Percentiles rank a stretch among this genome's conserved stretches.
phyloP scores from a whole-genome alignment of 2,113 vertebrate species.

The Mirza zaza region DNA sequence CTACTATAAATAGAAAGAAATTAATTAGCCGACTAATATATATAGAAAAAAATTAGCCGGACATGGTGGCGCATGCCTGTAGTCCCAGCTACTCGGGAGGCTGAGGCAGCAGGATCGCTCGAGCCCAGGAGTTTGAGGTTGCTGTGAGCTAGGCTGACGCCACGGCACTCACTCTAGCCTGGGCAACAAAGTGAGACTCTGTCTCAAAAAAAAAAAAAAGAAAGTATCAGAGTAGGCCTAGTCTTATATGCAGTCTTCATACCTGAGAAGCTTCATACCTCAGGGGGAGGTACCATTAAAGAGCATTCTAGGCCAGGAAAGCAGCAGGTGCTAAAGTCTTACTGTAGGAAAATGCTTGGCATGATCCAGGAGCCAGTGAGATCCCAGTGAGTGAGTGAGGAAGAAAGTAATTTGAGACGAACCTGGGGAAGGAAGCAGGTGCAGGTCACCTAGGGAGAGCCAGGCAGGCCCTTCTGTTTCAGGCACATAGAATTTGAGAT shows the following conservation, averaged over 20 bases:
- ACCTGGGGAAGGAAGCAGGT: background rate
- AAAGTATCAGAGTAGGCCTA: background rate
- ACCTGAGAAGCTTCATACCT: background rate
- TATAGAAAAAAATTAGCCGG: no score
- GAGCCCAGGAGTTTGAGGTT: no score
- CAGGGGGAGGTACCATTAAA: background rate
- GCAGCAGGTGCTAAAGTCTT: background rate
- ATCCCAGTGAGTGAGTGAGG: background rate
- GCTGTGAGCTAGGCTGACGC: no score
- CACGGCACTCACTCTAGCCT: no score
- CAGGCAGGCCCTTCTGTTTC: background rate
- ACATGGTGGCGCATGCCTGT: no score
- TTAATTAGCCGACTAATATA: no score
- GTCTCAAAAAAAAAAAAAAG: no score
- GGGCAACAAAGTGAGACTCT: no score
- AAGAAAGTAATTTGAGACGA: background rate
- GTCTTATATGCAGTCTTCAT: background rate
- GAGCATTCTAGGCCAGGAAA: background rate
- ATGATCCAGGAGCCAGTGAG: background rate
- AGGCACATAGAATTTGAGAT: background rate
- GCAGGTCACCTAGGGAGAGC: background rate
- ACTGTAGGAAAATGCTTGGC: background rate
- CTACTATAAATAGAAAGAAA: no score
- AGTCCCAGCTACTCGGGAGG: no score
- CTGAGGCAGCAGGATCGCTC: no score